Evolutionary conservation across 2,797 vertebrate species (phyloP).

Genomic region (Sardinella longiceps): DNA sequence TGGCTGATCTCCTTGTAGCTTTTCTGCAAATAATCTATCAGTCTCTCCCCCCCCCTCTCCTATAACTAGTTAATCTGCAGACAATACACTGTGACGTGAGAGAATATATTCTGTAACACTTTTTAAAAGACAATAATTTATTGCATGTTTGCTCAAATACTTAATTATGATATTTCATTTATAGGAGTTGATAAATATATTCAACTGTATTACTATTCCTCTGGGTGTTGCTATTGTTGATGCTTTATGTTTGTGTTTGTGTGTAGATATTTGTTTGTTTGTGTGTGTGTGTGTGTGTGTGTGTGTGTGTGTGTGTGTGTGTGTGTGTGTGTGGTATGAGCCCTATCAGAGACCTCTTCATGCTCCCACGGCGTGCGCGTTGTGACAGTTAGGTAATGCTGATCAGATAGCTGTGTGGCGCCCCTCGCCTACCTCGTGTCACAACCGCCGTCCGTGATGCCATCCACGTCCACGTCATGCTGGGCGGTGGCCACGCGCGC

Average conservation of each 20-base stretch:
- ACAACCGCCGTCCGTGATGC: slow-evolving; percentile 66
- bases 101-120: slow-evolving; percentile 35
- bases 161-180: not conserved
- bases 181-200: not conserved
- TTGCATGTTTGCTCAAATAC: not conserved
- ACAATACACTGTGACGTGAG: slow-evolving; percentile 25
- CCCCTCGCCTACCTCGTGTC: slow-evolving; percentile 76
- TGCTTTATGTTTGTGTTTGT: not conserved
- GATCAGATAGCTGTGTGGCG: slow-evolving; percentile 76
- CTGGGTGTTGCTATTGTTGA: not conserved
- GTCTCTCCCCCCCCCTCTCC: slow-evolving; percentile 49
- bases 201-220: not conserved
- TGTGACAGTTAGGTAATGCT: slow-evolving; percentile 73
- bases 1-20: slow-evolving; percentile 74
- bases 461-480: slow-evolving; percentile 56
- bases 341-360: slow-evolving; percentile 70
- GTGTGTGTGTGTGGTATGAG: slow-evolving; percentile 27
- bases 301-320: slow-evolving; percentile 18
- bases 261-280: not conserved
- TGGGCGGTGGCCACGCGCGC: slow-evolving; percentile 36
- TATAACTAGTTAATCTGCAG: not conserved
- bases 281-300: slow-evolving; percentile 16
- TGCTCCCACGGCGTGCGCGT: slow-evolving; percentile 61
- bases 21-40: slow-evolving; percentile 72
- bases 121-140: not conserved